Evolutionary conservation across 37 sponge, comb jelly and placozoan species (phyloP).

Genomic region (Mnemiopsis leidyi): DNA sequence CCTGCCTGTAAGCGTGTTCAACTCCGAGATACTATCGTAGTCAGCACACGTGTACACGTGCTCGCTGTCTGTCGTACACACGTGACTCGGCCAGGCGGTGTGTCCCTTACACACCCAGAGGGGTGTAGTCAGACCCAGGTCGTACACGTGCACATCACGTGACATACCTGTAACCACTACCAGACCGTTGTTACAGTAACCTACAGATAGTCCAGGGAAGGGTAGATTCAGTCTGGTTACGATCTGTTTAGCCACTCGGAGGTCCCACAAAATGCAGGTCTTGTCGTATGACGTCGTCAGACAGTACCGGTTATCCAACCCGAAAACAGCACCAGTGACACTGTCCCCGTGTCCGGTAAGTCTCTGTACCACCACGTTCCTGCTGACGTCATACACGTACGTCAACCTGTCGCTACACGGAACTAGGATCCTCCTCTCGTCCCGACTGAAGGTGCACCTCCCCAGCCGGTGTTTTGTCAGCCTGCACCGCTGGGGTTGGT

Average conservation of each 20-base stretch:
- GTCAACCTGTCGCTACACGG: background rate
- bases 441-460: background rate
- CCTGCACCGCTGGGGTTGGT: conserved; percentile 25
- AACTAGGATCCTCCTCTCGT: background rate
- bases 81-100: conserved; percentile 18
- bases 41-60: conserved; percentile 25
- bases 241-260: background rate
- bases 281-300: conserved; percentile 1
- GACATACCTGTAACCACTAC: conserved; percentile 33
- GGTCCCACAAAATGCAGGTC: conserved; percentile 10
- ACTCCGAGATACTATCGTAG: conserved; percentile 31
- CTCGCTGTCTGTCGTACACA: background rate
- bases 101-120: conserved; percentile 38
- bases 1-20: conserved; percentile 1
- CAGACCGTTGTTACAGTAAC: background rate
- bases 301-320: background rate
- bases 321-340: conserved; percentile 24
- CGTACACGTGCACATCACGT: conserved; percentile 28
- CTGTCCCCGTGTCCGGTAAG: conserved; percentile 1
- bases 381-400: conserved; percentile 37
- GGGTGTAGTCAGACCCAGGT: conserved; percentile 31
- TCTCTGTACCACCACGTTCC: background rate
- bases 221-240: background rate
- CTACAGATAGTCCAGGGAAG: background rate
- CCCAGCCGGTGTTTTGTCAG: background rate